Percentiles rank a stretch among this genome's conserved stretches.
These are phyloP conservation scores for Bergia sp. DNA, from an alignment of 92 coral and sea anemone species.

Conservation along the genomic window DNA sequence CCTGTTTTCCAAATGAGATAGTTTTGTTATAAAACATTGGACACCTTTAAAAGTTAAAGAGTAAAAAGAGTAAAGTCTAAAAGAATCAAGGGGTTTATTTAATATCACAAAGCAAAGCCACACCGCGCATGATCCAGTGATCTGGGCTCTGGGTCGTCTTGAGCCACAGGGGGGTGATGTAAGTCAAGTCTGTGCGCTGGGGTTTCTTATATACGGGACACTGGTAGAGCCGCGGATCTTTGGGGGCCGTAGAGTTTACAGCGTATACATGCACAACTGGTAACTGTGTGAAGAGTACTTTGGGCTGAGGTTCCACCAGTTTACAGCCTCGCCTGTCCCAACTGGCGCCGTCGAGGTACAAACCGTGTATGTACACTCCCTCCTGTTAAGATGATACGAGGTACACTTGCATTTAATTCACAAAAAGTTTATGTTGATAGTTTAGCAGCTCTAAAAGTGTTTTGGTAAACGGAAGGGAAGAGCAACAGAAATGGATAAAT, in stretches of 20 bases:
- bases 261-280: constrained; percentile 92
- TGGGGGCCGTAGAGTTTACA: constrained; percentile 91
- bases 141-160: constrained; percentile 88
- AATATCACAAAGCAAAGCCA: constrained; percentile 85
- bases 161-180: constrained; percentile 96
- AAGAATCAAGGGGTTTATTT: constrained; percentile 51
- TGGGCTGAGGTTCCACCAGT: constrained; percentile 85
- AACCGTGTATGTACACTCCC: constrained; percentile 86
- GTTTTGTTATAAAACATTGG: not conserved
- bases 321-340: constrained; percentile 95
- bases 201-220: constrained; percentile 95
- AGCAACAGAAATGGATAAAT: not conserved
- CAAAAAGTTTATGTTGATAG: not conserved
- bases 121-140: constrained; percentile 92
- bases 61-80: not conserved
- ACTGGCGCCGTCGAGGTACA: constrained; percentile 87
- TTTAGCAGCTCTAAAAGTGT: too few species aligned
- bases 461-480: too few species aligned
- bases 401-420: not conserved
- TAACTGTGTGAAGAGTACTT: constrained; percentile 76
- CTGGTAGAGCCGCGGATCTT: constrained; percentile 89
- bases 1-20: not conserved
- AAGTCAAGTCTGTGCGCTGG: constrained; percentile 88
- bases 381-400: constrained; percentile 50
- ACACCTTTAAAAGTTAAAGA: not conserved